Evolutionary conservation across 2,888 invertebrate species (phyloP).

Genomic region (Mantis religiosa): DNA sequence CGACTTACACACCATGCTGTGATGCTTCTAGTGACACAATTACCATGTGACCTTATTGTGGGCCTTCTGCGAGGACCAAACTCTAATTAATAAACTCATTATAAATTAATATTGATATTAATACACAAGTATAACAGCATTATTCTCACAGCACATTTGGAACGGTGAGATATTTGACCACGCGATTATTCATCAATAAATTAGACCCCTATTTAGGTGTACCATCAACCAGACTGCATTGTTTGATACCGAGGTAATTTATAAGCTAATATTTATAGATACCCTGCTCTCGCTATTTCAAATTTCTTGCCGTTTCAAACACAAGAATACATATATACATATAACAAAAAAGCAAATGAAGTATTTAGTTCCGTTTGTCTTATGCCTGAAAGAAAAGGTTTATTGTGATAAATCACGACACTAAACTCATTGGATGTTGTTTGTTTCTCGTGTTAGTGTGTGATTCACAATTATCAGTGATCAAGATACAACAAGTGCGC

Average conservation of each 20-base stretch:
- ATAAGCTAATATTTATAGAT: no score
- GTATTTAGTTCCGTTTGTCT: neutral
- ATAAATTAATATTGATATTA: neutral
- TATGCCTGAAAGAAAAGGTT: neutral
- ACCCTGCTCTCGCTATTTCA: neutral
- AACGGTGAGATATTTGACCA: neutral
- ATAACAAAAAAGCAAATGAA: neutral
- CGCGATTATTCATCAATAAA: neutral
- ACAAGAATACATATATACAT: neutral
- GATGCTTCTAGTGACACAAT: neutral
- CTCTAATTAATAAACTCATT: slow-evolving; percentile 12
- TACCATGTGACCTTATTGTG: slow-evolving; percentile 22
- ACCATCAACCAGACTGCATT: no score
- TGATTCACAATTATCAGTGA: neutral
- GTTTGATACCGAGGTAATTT: no score
- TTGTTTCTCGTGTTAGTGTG: slow-evolving; percentile 7
- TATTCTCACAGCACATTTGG: neutral
- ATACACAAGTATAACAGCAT: neutral
- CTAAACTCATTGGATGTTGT: neutral
- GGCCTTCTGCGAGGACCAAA: slow-evolving; percentile 26
- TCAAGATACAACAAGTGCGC: neutral
- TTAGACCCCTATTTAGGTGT: neutral
- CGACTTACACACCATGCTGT: neutral
- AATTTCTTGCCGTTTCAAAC: neutral
- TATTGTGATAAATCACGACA: neutral